Evolutionary conservation across 2,113 vertebrate genomes (phyloP).

Genomic region (Dipodomys spectabilis): DNA sequence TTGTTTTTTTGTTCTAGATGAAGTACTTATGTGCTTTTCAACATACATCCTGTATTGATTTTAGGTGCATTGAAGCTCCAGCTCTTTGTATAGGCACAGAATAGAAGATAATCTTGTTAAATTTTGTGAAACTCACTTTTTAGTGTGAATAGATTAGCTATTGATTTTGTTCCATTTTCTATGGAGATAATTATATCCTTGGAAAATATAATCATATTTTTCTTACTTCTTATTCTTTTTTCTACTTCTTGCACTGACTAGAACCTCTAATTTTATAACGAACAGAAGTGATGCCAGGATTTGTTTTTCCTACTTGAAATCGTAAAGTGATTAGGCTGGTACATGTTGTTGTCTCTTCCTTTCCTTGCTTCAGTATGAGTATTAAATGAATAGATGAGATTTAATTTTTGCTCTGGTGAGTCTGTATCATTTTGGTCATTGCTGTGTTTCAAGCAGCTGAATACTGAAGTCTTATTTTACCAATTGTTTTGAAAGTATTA

Average conservation of each 20-base stretch:
- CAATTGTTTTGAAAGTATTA: too few species aligned
- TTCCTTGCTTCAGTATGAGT: too few species aligned
- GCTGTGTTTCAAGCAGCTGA: too few species aligned
- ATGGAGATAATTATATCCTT: background rate
- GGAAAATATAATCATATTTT: background rate
- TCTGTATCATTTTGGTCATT: too few species aligned
- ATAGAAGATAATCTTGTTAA: background rate
- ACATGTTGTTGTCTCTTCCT: too few species aligned
- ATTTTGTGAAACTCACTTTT: background rate
- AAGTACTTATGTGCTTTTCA: background rate
- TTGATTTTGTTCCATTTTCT: conserved; percentile 11
- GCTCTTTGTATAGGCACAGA: background rate
- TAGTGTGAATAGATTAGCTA: background rate
- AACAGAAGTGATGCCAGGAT: background rate
- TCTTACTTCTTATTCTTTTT: background rate
- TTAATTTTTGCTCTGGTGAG: too few species aligned
- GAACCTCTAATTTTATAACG: background rate
- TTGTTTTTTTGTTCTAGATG: too few species aligned
- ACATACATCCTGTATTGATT: background rate
- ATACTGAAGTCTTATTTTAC: too few species aligned
- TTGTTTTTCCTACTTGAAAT: too few species aligned
- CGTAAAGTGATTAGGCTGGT: too few species aligned
- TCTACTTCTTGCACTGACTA: background rate
- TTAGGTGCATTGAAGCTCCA: too few species aligned
- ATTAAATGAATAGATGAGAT: too few species aligned